Base-by-base conservation (phyloP, 2,113 vertebrate genomes). In the Etheostoma cragini region DNA sequence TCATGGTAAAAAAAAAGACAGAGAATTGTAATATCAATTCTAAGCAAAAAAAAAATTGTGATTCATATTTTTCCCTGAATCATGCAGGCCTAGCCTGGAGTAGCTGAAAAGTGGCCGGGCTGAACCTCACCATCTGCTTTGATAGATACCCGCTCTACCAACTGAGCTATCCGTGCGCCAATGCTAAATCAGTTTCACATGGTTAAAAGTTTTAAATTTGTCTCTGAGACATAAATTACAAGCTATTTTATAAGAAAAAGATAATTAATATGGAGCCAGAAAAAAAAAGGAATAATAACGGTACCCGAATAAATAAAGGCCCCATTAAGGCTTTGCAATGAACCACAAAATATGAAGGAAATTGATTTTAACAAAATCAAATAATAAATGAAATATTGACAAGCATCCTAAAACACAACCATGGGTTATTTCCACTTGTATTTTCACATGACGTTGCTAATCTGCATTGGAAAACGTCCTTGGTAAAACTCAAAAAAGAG, bases 91-190 rank as follows among this genome's bases (percentile, higher is more conserved):
- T 4, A 30, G 30, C 30, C 30, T 10, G 33, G 33, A 78, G 68
- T 56, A 22, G 71, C 60, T 78, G 35, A 73, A 90, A 84, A 76
- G 11, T 70, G 26, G 75, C 78, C 24, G 49, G 57, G 82, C 73
- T 53, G 73, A 87, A 80, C 72, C 1, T 8, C 83, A 83, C 90
- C 87, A 92, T 92, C 87, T 92, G 90, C 72, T 91, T 76, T 66
- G 65, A 89, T 75, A 83, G 87, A 91, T n/a, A 30, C 30, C 30
- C 30, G 30, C 30, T 30, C 4, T 30, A 30, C 30, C 30, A 30
- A 4, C 30, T 30, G 30, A 30, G 30, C 30, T 30, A 4, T 30
- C 30, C 30, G 4, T 2, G 30, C 30, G 4, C 30, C 26, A 1
- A 8, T 38, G 21, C 13, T 26, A 21, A 42, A 22, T 47, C 2